phyloP scores from a whole-genome alignment of 1,140 invertebrate genomes.

The Apis mellifera region DNA sequence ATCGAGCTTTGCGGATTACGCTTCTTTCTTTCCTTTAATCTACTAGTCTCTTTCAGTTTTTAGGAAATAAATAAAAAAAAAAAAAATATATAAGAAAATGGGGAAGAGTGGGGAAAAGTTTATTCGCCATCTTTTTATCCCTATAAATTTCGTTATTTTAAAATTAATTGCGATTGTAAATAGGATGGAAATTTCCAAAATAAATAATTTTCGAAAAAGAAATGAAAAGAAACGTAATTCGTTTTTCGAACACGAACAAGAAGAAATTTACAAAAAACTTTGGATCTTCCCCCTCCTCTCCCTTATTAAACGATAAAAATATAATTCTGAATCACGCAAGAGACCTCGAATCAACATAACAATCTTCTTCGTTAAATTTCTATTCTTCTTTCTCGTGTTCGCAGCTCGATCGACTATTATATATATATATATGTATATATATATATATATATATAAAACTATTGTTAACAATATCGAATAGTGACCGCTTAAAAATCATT shows the following conservation, averaged over 20 bases:
- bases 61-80: too few relatives aligned
- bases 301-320: not conserved
- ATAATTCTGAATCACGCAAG: not conserved
- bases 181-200: not conserved
- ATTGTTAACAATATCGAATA: slow-evolving; percentile 58
- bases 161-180: not conserved
- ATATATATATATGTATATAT: too few relatives aligned
- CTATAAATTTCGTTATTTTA: too few relatives aligned
- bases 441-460: slow-evolving; percentile 16
- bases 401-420: slow-evolving; percentile 45
- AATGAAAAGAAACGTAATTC: slow-evolving; percentile 26
- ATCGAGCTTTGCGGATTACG: slow-evolving; percentile 21
- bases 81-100: too few relatives aligned
- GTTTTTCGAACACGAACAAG: not conserved
- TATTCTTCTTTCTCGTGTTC: slow-evolving; percentile 1
- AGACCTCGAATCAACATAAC: too few relatives aligned
- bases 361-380: slow-evolving; percentile 22
- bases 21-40: slow-evolving; percentile 6
- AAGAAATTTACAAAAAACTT: slow-evolving; percentile 14
- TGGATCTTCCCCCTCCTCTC: too few relatives aligned
- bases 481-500: slow-evolving; percentile 34
- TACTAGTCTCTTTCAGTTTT: too few relatives aligned
- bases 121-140: too few relatives aligned
- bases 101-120: too few relatives aligned
- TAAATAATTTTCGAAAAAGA: too few relatives aligned